phyloP scores from a whole-genome alignment of 2,113 vertebrate genomes.

The Smithornis capensis region DNA sequence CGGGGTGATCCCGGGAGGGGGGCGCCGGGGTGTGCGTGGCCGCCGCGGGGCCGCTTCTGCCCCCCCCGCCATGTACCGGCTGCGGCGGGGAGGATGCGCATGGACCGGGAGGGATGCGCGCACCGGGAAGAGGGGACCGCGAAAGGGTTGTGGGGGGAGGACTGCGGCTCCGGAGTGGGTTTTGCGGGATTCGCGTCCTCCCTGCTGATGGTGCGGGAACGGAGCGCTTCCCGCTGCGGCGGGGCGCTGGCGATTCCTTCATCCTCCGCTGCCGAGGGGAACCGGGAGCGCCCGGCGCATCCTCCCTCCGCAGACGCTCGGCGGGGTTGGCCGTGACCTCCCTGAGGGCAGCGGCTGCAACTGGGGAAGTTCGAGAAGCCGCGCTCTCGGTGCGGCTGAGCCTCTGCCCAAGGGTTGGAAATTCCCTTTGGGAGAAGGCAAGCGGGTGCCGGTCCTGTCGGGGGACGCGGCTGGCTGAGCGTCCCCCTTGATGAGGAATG shows the following conservation, averaged over 20 bases:
- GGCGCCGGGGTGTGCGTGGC: background rate
- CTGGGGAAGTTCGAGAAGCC: background rate
- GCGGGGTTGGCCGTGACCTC: background rate
- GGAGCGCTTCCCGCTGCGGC: constrained; percentile 1
- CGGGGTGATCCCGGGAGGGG: background rate
- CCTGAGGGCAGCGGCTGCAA: constrained; percentile 1
- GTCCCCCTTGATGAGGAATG: background rate
- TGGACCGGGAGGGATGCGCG: background rate
- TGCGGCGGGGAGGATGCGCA: background rate
- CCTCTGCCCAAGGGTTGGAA: background rate
- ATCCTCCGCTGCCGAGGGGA: background rate
- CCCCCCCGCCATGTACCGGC: background rate
- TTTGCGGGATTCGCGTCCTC: background rate
- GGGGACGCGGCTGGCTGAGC: background rate
- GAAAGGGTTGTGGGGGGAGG: background rate
- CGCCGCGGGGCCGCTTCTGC: background rate
- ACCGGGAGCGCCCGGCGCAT: constrained; percentile 5
- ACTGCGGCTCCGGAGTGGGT: background rate
- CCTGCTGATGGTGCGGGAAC: background rate
- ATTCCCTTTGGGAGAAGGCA: background rate
- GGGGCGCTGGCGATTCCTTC: background rate
- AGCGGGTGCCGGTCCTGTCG: background rate
- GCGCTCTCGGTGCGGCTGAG: background rate
- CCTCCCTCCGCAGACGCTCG: background rate
- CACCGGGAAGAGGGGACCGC: background rate